Evolutionary conservation across 2,888 invertebrate genomes (phyloP).

Genomic region (Zeuzera pyrina): DNA sequence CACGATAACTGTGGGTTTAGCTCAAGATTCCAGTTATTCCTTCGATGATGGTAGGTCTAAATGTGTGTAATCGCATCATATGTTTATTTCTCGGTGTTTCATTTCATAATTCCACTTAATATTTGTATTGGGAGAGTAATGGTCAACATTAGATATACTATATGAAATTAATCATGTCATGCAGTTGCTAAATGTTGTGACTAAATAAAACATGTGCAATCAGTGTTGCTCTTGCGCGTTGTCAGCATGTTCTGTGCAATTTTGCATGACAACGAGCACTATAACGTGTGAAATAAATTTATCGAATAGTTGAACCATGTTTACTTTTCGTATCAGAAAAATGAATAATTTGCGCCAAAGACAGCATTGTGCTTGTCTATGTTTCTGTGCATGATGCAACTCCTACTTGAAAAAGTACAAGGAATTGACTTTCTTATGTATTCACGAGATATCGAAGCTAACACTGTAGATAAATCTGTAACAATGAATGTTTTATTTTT

Average conservation of each 20-base stretch:
- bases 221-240: constrained; percentile 44
- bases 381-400: constrained; percentile 27
- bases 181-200: constrained; percentile 21
- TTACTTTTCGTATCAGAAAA: constrained; percentile 3
- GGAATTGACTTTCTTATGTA: too few relatives aligned
- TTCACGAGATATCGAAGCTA: too few relatives aligned
- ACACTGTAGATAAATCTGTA: too few relatives aligned
- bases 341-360: constrained; percentile 4
- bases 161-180: constrained; percentile 1
- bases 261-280: constrained; percentile 54
- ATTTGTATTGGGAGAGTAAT: not conserved
- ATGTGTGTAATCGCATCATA: not conserved
- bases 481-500: too few relatives aligned
- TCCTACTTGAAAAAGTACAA: too few relatives aligned
- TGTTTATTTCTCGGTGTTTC: not conserved
- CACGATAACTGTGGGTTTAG: constrained; percentile 60
- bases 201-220: constrained; percentile 19
- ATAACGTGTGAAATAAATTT: constrained; percentile 2
- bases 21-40: constrained; percentile 62
- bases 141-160: not conserved
- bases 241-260: constrained; percentile 54
- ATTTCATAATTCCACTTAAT: not conserved
- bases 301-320: constrained; percentile 2
- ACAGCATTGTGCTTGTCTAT: constrained; percentile 16
- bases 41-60: constrained; percentile 51